These are phyloP conservation scores for Dicyrtoma fusca DNA, from an alignment of 2,888 invertebrate species.

Conservation along the genomic window DNA sequence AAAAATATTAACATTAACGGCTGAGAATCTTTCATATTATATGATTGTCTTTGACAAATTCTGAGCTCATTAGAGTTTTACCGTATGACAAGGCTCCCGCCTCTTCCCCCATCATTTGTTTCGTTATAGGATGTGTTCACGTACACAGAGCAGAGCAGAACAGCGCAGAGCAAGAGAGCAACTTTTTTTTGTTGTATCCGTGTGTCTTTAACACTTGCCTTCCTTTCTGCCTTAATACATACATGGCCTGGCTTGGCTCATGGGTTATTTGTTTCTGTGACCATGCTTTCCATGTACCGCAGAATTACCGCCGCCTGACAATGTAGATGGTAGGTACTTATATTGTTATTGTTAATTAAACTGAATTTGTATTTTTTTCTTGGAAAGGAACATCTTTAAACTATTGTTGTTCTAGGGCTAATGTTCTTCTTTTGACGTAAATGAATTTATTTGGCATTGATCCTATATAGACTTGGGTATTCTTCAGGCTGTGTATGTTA, in stretches of 20 bases:
- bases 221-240: no score
- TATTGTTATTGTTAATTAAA: conserved; percentile 8
- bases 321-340: no score
- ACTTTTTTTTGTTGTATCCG: background rate
- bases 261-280: no score
- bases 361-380: conserved; percentile 6
- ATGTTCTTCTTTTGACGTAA: conserved; percentile 4
- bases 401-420: background rate
- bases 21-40: no score
- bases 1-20: no score
- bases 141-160: background rate
- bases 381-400: background rate
- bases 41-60: conserved; percentile 20
- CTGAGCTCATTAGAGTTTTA: conserved; percentile 35
- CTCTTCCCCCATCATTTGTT: conserved; percentile 16
- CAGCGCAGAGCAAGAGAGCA: background rate
- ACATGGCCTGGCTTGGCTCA: no score
- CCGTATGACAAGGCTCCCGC: conserved; percentile 25
- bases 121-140: background rate
- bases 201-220: no score
- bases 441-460: conserved; percentile 11
- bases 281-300: no score
- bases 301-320: background rate
- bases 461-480: background rate
- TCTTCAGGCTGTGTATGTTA: no score